These are phyloP conservation scores for Drosophila nebulosa DNA, from an alignment of 1,140 invertebrate genomes.

Conservation along the genomic window DNA sequence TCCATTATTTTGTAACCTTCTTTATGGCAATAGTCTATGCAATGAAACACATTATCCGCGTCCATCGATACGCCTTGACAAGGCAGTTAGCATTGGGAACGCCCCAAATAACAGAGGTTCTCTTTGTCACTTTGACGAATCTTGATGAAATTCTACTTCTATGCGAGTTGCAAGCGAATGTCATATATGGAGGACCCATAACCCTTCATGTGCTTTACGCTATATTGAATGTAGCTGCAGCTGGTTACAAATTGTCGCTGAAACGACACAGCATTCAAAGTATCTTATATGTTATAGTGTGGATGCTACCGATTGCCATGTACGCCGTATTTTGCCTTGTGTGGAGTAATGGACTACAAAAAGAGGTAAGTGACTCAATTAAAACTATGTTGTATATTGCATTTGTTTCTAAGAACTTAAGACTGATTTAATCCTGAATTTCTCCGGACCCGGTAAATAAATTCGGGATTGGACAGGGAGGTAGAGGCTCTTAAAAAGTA, in stretches of 20 bases:
- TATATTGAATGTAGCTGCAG: not conserved
- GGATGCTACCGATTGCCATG: not conserved
- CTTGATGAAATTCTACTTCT: constrained; percentile 1
- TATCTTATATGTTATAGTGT: not conserved
- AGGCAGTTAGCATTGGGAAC: not conserved
- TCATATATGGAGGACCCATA: not conserved
- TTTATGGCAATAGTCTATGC: not conserved
- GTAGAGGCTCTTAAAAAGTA: too few relatives aligned
- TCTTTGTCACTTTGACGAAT: not conserved
- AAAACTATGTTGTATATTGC: too few relatives aligned
- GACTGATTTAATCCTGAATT: too few relatives aligned
- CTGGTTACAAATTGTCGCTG: not conserved
- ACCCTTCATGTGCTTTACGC: not conserved
- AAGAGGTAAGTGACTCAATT: too few relatives aligned
- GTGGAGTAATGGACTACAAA: too few relatives aligned
- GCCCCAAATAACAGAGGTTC: not conserved
- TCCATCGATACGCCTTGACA: not conserved
- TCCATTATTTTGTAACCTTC: constrained; percentile 2
- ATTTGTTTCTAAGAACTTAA: too few relatives aligned
- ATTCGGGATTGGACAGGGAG: too few relatives aligned
- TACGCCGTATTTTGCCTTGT: not conserved
- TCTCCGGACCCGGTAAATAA: too few relatives aligned
- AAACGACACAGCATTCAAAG: not conserved
- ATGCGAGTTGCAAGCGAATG: not conserved
- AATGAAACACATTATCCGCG: not conserved